Conservation (phyloP, 1,140 invertebrate genomes). For the Chionoecetes opilio region DNA sequence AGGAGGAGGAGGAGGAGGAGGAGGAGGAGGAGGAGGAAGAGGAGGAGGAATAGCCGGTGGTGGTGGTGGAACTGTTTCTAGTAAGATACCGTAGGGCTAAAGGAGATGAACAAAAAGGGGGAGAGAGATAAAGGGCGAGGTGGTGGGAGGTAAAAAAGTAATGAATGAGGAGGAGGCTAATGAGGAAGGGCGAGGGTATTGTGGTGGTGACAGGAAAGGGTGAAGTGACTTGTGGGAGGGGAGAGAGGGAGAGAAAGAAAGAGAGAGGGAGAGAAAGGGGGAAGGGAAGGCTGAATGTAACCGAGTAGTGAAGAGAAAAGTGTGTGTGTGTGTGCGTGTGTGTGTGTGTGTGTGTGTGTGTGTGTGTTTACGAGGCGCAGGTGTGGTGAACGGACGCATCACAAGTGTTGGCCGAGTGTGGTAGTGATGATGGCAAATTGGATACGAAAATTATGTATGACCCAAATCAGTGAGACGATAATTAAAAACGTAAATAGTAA, state of each 20-base stretch:
- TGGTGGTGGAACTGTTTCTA: background rate
- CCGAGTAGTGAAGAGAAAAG: background rate
- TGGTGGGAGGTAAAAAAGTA: slow-evolving; percentile 8
- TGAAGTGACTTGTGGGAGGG: background rate
- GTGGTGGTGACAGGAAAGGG: slow-evolving; percentile 4
- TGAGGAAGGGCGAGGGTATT: background rate
- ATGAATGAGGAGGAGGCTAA: slow-evolving; percentile 19
- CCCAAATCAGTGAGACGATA: too few relatives aligned
- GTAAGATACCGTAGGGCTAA: background rate
- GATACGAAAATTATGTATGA: background rate
- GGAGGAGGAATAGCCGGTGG: background rate
- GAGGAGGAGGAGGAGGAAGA: background rate
- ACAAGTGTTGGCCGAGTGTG: background rate
- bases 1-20: background rate
- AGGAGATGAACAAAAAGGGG: background rate
- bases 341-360: slow-evolving; percentile 14
- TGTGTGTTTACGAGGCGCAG: background rate
- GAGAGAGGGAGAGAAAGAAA: background rate
- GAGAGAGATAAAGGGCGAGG: slow-evolving; percentile 15
- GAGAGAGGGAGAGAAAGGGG: background rate
- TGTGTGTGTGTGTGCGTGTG: slow-evolving; percentile 10
- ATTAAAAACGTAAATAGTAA: too few relatives aligned
- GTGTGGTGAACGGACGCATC: background rate
- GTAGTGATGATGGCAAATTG: background rate
- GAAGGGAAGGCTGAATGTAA: background rate